These are phyloP conservation scores for Lochmaea capreae DNA, from an alignment of 2,888 invertebrate genomes.

Conservation along the genomic window DNA sequence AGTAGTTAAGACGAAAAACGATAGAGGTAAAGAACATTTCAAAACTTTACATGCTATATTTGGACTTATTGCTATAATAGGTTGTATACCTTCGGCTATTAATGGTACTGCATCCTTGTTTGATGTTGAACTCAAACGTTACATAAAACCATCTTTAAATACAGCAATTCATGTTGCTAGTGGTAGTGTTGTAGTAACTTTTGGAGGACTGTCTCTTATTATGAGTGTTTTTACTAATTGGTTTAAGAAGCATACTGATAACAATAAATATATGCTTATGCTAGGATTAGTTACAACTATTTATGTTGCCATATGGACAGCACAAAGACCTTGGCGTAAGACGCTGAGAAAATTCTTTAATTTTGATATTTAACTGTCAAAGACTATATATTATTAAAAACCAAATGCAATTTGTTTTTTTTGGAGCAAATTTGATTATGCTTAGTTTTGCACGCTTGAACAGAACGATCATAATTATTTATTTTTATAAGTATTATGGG, in stretches of 20 bases:
- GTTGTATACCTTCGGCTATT: slow-evolving; percentile 53
- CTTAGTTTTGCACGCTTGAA: not conserved
- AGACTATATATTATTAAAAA: not conserved
- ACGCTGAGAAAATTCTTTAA: slow-evolving; percentile 40
- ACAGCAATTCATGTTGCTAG: slow-evolving; percentile 53
- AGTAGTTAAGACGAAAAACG: slow-evolving; percentile 57
- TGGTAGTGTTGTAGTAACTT: slow-evolving; percentile 50
- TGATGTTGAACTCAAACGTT: slow-evolving; percentile 52
- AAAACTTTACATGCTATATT: slow-evolving; percentile 59
- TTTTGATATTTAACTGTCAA: slow-evolving; percentile 13
- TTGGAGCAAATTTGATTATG: not conserved
- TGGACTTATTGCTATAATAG: slow-evolving; percentile 57
- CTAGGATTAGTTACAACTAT: slow-evolving; percentile 41
- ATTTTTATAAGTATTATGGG: no score
- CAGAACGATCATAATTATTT: no score
- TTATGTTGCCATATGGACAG: slow-evolving; percentile 46
- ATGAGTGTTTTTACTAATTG: slow-evolving; percentile 55
- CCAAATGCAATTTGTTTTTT: not conserved
- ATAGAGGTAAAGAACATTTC: slow-evolving; percentile 58
- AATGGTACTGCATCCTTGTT: slow-evolving; percentile 59
- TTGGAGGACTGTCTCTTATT: slow-evolving; percentile 53
- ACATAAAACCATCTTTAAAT: slow-evolving; percentile 49
- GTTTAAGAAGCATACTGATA: slow-evolving; percentile 48
- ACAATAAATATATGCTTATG: slow-evolving; percentile 44
- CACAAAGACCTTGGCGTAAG: slow-evolving; percentile 49